Conservation (phyloP, 2,113 vertebrate species). For the Megalops atlanticus region DNA sequence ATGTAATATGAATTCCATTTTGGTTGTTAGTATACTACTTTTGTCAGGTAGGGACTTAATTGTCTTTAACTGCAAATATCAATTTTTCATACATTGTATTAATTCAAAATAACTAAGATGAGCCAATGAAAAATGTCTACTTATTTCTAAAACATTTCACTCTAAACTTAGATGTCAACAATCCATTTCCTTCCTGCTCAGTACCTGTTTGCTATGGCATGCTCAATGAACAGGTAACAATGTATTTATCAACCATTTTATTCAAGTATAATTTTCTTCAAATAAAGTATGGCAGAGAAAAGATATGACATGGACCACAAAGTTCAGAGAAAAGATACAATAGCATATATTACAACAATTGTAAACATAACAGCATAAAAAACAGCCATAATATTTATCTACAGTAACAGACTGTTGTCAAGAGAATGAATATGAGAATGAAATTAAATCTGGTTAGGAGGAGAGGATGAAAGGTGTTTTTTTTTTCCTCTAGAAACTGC, state of each 20-base stretch:
- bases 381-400: neutral
- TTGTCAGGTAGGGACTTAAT: no score
- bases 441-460: no score
- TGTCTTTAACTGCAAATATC: no score
- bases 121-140: no score
- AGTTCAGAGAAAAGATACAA: neutral
- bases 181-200: no score
- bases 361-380: neutral
- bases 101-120: no score
- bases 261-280: neutral
- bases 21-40: no score
- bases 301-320: neutral
- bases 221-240: neutral
- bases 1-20: no score
- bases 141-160: neutral
- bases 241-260: neutral
- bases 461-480: neutral
- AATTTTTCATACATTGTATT: no score
- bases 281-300: neutral
- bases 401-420: neutral
- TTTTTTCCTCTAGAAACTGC: neutral
- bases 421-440: no score
- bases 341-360: neutral
- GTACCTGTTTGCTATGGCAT: neutral
- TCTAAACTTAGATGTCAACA: neutral